Conservation (phyloP, 2,113 vertebrate species). For the Petaurus breviceps region DNA sequence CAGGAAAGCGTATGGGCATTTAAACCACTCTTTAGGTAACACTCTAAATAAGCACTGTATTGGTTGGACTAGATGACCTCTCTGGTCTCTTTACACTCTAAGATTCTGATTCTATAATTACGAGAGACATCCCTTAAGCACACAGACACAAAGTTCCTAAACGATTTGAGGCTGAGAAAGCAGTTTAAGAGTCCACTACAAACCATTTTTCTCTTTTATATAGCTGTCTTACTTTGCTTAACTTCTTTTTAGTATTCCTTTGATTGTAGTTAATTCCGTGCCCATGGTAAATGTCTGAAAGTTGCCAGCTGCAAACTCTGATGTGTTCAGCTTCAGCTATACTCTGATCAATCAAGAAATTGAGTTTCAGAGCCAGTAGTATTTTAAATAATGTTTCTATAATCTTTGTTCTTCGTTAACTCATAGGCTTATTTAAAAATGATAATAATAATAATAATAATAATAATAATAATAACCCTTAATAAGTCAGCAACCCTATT, state of each 20-base stretch:
- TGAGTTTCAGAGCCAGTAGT: conserved; percentile 48
- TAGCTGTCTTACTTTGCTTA: background rate
- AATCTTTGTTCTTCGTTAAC: conserved; percentile 55
- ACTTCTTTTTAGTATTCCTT: background rate
- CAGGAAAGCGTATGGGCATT: conserved; percentile 57
- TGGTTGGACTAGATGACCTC: background rate
- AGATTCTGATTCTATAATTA: background rate
- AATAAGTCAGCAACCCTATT: conserved; percentile 77
- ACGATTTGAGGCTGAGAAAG: conserved; percentile 39
- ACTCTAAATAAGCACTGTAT: conserved; percentile 57
- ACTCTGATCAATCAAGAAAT: conserved; percentile 55
- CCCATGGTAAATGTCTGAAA: conserved; percentile 56
- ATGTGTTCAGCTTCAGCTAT: conserved; percentile 52
- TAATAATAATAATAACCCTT: conserved; percentile 53
- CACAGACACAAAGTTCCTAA: conserved; percentile 46
- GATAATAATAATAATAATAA: background rate
- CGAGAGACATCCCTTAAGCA: conserved; percentile 22
- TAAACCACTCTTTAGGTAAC: conserved; percentile 47
- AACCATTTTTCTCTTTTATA: background rate
- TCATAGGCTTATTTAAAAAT: conserved; percentile 48
- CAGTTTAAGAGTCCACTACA: background rate
- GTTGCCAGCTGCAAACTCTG: conserved; percentile 65
- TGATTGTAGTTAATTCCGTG: conserved; percentile 15
- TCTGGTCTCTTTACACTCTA: background rate
- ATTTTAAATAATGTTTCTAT: conserved; percentile 61